Evolutionary conservation across 2,888 invertebrate genomes (phyloP).

Genomic region (Oscheius onirici): DNA sequence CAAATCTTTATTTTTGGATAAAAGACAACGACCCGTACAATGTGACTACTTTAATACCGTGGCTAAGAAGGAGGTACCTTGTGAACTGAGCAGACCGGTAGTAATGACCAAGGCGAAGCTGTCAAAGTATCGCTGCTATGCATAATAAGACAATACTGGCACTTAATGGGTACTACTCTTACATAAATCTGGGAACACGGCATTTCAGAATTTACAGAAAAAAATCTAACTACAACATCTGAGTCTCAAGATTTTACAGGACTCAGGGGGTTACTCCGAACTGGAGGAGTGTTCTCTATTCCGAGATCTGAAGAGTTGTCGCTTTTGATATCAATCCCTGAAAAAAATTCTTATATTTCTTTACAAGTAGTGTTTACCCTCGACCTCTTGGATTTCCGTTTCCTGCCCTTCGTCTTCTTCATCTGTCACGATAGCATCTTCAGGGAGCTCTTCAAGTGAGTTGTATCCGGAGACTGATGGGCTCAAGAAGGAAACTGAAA

Average conservation of each 20-base stretch:
- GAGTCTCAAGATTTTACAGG: background rate
- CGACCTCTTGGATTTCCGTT: background rate
- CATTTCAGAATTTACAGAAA: slow-evolving; percentile 26
- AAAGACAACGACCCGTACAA: slow-evolving; percentile 12
- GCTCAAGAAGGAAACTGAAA: slow-evolving; percentile 38
- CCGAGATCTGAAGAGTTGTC: slow-evolving; percentile 27
- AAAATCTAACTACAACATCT: background rate
- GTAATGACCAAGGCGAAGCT: slow-evolving; percentile 10
- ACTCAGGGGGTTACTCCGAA: background rate
- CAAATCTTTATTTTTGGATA: background rate
- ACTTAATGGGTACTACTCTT: background rate
- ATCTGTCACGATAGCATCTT: slow-evolving; percentile 46
- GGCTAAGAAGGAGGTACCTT: slow-evolving; percentile 17
- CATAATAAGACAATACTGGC: background rate
- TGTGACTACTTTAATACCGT: slow-evolving; percentile 25
- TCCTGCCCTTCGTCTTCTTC: slow-evolving; percentile 35
- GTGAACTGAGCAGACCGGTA: slow-evolving; percentile 25
- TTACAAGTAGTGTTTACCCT: background rate
- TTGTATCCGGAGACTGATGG: slow-evolving; percentile 48
- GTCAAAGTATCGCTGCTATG: background rate
- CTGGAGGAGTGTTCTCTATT: slow-evolving; percentile 22
- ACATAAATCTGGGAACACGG: background rate
- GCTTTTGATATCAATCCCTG: slow-evolving; percentile 20
- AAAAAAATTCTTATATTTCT: background rate
- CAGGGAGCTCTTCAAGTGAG: slow-evolving; percentile 56